These are phyloP conservation scores for Formicarius rufipectus DNA, from an alignment of 2,113 vertebrate species.

Conservation along the genomic window DNA sequence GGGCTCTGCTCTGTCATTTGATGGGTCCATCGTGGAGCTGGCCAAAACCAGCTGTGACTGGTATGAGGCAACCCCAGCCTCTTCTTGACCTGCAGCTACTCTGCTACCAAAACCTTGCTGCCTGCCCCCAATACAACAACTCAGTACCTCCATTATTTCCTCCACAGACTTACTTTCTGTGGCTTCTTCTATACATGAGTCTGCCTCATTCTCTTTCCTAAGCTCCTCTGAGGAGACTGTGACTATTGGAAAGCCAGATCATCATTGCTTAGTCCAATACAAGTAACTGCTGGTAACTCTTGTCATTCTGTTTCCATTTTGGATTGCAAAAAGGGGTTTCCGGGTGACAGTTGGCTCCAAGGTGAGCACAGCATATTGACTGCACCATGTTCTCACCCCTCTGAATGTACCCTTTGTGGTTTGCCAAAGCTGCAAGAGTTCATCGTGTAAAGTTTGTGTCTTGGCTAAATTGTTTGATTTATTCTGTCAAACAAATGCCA, in stretches of 20 bases:
- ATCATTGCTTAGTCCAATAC: background rate
- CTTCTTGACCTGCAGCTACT: background rate
- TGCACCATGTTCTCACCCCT: background rate
- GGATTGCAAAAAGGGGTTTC: background rate
- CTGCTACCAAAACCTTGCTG: background rate
- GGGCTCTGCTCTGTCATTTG: background rate
- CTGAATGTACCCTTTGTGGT: background rate
- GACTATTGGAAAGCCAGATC: background rate
- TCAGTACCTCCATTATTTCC: background rate
- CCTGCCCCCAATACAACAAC: too few relatives aligned
- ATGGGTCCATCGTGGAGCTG: background rate
- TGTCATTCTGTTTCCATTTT: background rate
- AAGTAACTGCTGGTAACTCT: background rate
- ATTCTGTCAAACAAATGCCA: background rate
- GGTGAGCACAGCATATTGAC: accelerated
- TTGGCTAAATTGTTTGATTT: background rate
- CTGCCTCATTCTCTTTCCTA: background rate
- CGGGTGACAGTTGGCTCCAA: background rate
- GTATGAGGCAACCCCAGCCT: background rate
- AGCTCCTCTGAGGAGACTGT: background rate
- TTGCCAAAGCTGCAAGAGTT: background rate
- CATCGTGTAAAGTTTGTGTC: background rate
- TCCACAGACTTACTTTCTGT: background rate
- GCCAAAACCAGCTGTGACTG: background rate
- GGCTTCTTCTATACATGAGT: accelerated